Conservation (phyloP, 2,888 invertebrate genomes). For the Branchellion lobata region DNA sequence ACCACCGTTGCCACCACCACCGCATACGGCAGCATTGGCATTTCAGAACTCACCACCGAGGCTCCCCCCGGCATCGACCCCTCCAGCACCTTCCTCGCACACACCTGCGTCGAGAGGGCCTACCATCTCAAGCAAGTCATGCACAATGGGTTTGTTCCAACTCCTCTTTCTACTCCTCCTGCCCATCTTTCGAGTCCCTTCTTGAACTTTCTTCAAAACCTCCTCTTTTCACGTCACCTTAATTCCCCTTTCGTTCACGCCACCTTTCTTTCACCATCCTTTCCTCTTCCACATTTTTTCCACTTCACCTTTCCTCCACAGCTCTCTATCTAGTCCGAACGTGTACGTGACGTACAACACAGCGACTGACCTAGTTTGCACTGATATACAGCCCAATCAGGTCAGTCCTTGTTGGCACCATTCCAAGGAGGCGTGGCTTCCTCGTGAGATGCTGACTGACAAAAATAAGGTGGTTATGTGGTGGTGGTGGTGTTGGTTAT, state of each 20-base stretch:
- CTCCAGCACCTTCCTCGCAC: neutral
- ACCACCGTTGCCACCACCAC: too few relatives aligned
- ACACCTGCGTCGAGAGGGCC: slow-evolving; percentile 3
- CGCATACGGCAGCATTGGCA: too few relatives aligned
- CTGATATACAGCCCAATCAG: neutral
- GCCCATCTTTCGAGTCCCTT: neutral
- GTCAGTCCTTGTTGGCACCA: neutral
- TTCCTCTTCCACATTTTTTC: neutral
- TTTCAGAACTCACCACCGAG: neutral
- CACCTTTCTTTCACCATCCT: slow-evolving; percentile 6
- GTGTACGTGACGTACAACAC: neutral
- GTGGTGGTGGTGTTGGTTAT: neutral
- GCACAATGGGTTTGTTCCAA: neutral
- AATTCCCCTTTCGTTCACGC: neutral
- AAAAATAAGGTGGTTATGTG: neutral
- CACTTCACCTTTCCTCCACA: neutral
- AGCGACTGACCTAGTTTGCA: neutral
- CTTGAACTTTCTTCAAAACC: neutral
- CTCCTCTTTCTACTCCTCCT: neutral
- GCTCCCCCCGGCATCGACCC: neutral
- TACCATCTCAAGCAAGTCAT: neutral
- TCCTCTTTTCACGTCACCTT: neutral
- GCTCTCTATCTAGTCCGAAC: neutral
- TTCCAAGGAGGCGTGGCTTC: neutral
- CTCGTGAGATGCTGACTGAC: neutral